Percentiles rank a stretch among this genome's conserved stretches.
phyloP scores from a whole-genome alignment of 2,888 invertebrate species.

The Dasysyrphus tricinctus region DNA sequence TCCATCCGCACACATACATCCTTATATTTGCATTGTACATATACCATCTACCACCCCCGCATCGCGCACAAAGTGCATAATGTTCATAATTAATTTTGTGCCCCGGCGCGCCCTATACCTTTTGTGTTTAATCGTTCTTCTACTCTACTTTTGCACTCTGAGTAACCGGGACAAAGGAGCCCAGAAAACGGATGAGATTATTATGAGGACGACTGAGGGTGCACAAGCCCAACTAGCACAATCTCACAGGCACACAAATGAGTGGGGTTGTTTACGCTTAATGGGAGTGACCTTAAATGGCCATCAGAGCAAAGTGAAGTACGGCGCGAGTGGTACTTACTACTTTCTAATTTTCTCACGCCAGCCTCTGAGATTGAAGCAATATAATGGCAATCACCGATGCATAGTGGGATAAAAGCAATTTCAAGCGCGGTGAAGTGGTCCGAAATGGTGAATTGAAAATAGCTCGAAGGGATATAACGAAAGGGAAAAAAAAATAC shows the following conservation, averaged over 20 bases:
- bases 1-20: too few species aligned
- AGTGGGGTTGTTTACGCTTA: conserved; percentile 59
- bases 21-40: neutral
- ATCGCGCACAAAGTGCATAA: conserved; percentile 53
- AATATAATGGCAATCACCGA: conserved; percentile 59
- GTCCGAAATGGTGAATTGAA: conserved; percentile 42
- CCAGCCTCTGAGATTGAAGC: conserved; percentile 50
- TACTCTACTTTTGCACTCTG: conserved; percentile 42
- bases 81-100: conserved; percentile 71
- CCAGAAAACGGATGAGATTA: conserved; percentile 50
- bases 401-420: conserved; percentile 54
- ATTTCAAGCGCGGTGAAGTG: conserved; percentile 44
- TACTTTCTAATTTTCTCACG: conserved; percentile 64
- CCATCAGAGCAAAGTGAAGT: conserved; percentile 56
- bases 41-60: neutral
- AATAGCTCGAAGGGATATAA: conserved; percentile 6
- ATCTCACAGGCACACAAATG: conserved; percentile 44
- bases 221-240: conserved; percentile 9
- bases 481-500: neutral
- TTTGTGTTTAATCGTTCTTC: conserved; percentile 67
- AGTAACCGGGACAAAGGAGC: conserved; percentile 52
- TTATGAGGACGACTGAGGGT: conserved; percentile 56
- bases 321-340: conserved; percentile 41
- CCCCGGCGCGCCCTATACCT: conserved; percentile 52
- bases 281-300: conserved; percentile 68